Evolutionary conservation across 2,888 invertebrate genomes (phyloP), one percentile per base, ranked within the genome.

Genomic region (Antitype chi): DNA sequence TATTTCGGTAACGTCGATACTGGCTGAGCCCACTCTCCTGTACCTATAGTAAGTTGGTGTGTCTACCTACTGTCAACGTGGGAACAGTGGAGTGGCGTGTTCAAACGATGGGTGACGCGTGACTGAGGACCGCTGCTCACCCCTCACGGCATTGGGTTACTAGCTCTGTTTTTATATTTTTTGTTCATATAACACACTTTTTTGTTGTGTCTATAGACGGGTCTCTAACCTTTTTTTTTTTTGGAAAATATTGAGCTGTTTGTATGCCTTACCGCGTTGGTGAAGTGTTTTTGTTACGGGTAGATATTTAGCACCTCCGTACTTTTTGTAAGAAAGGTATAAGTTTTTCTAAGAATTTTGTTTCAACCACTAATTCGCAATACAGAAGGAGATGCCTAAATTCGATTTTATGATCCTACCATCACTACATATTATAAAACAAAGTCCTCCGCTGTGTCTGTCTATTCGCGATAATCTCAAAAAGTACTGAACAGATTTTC

Each of bases 61-160:
- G 67, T 60, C 59, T 68, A 59, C 28, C 64, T 53, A 77, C 60
- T 57, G 60, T 53, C 69, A 63, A 78, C 86, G 81, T 87, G 85
- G 63, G 76, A 80, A 80, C 70, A n/a, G 76, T 86, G 57, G 67
- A 80, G 87, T 69, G 60, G 60, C 74, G 49, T 74, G 70, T 84
- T 86, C 84, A 78, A 70, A 75, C 70, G 83, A 81, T 74, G 85
- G 76, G 57, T 63, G 83, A 84, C 75, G 78, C 84, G 86, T 86
- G 86, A 86, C 84, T 84, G 86, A 84, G 84, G 79, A 66, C 86
- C 86, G n/a, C 78, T 83, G 84, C 84, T 82, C 86, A 86, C 84
- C 86, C 84, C 63, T 75, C 69, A 60, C 28, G 57, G 84, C 70
- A 84, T 84, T 84, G 25, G 66, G 79, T 86, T 83, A 78, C 86